Percentiles rank a stretch among this genome's conserved stretches.
Evolutionary conservation across 2,888 invertebrate species (phyloP).

Genomic region (Chrysodeixis includens): DNA sequence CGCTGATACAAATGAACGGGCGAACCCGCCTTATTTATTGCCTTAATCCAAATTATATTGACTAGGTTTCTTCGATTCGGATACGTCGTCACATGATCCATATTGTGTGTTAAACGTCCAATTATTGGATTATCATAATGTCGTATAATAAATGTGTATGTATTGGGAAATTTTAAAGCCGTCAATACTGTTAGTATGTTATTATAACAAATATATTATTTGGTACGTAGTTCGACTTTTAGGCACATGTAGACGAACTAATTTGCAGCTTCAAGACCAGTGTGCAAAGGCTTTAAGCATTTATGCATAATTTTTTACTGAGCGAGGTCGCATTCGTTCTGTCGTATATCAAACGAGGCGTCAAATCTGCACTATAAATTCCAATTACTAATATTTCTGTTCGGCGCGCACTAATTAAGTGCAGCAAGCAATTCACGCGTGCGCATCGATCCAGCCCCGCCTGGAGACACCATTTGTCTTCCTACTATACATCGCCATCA

Average conservation of each 20-base stretch:
- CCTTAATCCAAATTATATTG: conserved; percentile 88
- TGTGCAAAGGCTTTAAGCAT: conserved; percentile 25
- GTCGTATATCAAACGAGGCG: conserved; percentile 68
- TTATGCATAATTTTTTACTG: conserved; percentile 49
- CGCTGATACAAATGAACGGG: conserved; percentile 88
- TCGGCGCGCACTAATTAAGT: conserved; percentile 82
- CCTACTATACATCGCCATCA: conserved; percentile 67
- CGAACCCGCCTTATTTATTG: conserved; percentile 86
- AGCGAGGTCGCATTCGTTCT: conserved; percentile 59
- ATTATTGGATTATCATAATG: conserved; percentile 53
- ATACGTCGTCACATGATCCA: conserved; percentile 82
- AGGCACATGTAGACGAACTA: neutral
- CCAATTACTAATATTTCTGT: conserved; percentile 84
- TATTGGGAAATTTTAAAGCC: conserved; percentile 50
- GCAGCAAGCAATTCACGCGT: conserved; percentile 81
- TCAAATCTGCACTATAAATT: conserved; percentile 76
- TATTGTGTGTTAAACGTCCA: conserved; percentile 44
- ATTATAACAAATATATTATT: conserved; percentile 32
- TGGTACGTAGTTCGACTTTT: neutral
- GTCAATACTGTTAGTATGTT: conserved; percentile 37
- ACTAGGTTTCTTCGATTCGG: conserved; percentile 82
- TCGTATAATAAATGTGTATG: conserved; percentile 52
- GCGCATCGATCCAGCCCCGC: conserved; percentile 79
- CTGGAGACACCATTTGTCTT: conserved; percentile 84
- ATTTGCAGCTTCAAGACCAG: neutral